Percentiles rank a stretch among this genome's conserved stretches.
Evolutionary conservation across 2,113 vertebrate genomes (phyloP).

Genomic region (Telmatochromis brichardi): DNA sequence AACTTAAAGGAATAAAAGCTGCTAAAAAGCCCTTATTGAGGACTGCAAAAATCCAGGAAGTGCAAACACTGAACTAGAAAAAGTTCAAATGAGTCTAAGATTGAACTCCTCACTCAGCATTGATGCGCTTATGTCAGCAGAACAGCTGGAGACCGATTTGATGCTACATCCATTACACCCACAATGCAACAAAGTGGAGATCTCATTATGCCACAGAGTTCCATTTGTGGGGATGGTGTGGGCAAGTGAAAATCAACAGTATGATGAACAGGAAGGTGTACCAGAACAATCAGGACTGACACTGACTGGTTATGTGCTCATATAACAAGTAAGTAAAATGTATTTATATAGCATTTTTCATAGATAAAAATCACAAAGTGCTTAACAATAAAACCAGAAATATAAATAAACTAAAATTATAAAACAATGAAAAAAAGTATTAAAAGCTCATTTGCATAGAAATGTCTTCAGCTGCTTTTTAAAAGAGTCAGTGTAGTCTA

Average conservation of each 20-base stretch:
- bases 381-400: neutral
- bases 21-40: neutral
- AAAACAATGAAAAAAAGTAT: neutral
- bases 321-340: neutral
- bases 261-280: neutral
- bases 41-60: neutral
- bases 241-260: neutral
- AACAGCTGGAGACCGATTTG: neutral
- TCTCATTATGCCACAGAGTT: neutral
- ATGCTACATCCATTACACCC: neutral
- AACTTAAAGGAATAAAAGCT: rapidly evolving
- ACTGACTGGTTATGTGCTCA: neutral
- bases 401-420: neutral
- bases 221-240: neutral
- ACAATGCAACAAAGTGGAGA: neutral
- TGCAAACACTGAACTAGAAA: neutral
- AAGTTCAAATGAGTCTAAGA: rapidly evolving
- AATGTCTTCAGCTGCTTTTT: neutral
- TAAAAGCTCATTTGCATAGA: neutral
- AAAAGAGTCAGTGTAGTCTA: neutral
- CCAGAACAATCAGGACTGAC: neutral
- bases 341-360: neutral
- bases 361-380: neutral
- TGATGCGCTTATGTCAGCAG: neutral
- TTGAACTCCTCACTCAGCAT: neutral